Evolutionary conservation across 2,888 invertebrate species (phyloP).

Genomic region (Polydrusus cervinus): DNA sequence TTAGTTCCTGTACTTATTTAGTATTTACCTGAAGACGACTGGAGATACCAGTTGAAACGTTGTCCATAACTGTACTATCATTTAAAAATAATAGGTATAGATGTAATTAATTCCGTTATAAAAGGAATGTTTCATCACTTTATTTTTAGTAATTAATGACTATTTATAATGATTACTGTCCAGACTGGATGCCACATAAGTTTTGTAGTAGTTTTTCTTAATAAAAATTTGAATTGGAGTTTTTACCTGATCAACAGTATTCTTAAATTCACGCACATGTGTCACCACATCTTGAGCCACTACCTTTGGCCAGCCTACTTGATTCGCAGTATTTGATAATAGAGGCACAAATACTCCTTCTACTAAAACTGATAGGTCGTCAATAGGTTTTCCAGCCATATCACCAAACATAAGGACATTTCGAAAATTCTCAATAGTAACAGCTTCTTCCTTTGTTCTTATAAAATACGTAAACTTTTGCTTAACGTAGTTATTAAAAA

Average conservation of each 20-base stretch:
- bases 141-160: too few species aligned
- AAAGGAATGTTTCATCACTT: too few species aligned
- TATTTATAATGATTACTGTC: too few species aligned
- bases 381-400: slow-evolving; percentile 68
- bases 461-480: slow-evolving; percentile 86
- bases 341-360: slow-evolving; percentile 84
- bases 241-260: slow-evolving; percentile 79
- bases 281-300: slow-evolving; percentile 81
- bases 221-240: neutral
- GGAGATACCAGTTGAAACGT: too few species aligned
- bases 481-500: slow-evolving; percentile 77
- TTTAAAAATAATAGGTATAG: too few species aligned
- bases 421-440: slow-evolving; percentile 77
- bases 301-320: slow-evolving; percentile 82
- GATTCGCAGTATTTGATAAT: slow-evolving; percentile 81
- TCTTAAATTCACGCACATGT: slow-evolving; percentile 81
- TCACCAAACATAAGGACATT: slow-evolving; percentile 80
- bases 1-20: too few species aligned
- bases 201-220: neutral
- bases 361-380: slow-evolving; percentile 70
- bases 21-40: too few species aligned
- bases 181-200: neutral
- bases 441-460: slow-evolving; percentile 76
- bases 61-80: too few species aligned
- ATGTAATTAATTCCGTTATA: too few species aligned